Conservation (phyloP, 2,888 invertebrate genomes). For the Agriopis marginaria region DNA sequence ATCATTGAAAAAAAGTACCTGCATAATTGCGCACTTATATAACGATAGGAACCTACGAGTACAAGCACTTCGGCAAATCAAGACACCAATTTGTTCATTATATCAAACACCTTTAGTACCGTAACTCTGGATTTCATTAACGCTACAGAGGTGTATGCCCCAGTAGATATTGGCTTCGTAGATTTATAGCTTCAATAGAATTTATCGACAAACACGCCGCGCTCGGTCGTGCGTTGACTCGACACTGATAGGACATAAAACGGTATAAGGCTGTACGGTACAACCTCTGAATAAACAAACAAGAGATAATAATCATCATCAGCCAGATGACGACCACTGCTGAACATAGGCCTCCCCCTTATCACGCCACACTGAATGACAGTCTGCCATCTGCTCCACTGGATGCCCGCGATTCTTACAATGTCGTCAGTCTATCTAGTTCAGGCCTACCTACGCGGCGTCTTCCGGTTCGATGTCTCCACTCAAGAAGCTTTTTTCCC, state of each 20-base stretch:
- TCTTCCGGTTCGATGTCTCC: too few species aligned
- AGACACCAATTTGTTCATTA: slow-evolving; percentile 27
- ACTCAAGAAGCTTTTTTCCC: too few species aligned
- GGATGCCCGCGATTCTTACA: too few species aligned
- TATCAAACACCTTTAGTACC: slow-evolving; percentile 33
- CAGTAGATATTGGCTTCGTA: slow-evolving; percentile 57
- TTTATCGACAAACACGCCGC: slow-evolving; percentile 50
- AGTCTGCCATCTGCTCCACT: too few species aligned
- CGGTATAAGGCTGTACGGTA: not conserved
- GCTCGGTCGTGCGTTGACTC: slow-evolving; percentile 9
- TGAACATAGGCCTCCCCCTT: too few species aligned
- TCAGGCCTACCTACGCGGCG: too few species aligned
- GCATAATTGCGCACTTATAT: not conserved
- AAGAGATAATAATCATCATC: too few species aligned
- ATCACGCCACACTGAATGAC: too few species aligned
- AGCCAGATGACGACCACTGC: too few species aligned
- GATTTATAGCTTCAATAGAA: slow-evolving; percentile 72
- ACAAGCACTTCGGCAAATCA: slow-evolving; percentile 4
- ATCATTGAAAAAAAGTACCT: not conserved
- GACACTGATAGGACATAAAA: not conserved
- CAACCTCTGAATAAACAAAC: too few species aligned
- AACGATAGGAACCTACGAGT: not conserved
- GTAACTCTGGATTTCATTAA: slow-evolving; percentile 55
- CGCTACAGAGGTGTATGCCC: slow-evolving; percentile 40
- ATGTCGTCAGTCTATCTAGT: too few species aligned